Base-by-base conservation (phyloP, 2,797 vertebrate genomes). In the Syncerus caffer region DNA sequence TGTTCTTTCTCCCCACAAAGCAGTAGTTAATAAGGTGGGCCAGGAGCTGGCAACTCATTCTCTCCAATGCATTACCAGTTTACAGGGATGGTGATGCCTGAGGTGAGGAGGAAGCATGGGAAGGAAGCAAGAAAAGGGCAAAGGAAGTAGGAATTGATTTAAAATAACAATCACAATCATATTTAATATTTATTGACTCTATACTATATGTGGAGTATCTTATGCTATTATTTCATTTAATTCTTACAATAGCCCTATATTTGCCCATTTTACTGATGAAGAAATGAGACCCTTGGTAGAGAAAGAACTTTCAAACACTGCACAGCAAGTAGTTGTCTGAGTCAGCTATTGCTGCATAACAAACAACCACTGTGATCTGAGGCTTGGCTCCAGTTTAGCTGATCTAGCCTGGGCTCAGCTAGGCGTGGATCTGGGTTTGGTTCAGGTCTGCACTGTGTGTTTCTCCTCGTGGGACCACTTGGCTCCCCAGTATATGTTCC, bases 361-460 rank as follows among this genome's bases (percentile, higher is more conserved):
- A 27, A 74, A 7, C 38, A 45, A 19, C 31, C 47, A 31, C 45
- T 11, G 3, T 47, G 42, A 47, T 23, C 23, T 31, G 11, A 23
- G 19, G 38, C 7, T 51, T 85, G 67, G 47, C 23, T 47, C 19
- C 9, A 34, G n/a, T 21, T 86, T 2, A 14, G 60, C 51, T 86
- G 23, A 55, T 17, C 15, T 34, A 17, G 25, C 42, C 74, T 42
- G 8, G 19, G 12, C 45, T 55, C 31, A 19, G 25, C 31, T 79
- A 58, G 57, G 25, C 45, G 60, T 71, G 57, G 25, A 31, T 67
- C 14, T 19, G 62, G 50, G 17, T 19, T 64, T 64, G 89, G 50
- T 47, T 47, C 10, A 11, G 47, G 47, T 51, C 21, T 76, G 78
- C 98, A 99, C 98, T 98, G 23, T 10, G 1, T 3, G 27, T 21